Evolutionary conservation across 2,888 invertebrate species (phyloP), one percentile per base, ranked within the genome.

Genomic region (Amorpha juglandis): DNA sequence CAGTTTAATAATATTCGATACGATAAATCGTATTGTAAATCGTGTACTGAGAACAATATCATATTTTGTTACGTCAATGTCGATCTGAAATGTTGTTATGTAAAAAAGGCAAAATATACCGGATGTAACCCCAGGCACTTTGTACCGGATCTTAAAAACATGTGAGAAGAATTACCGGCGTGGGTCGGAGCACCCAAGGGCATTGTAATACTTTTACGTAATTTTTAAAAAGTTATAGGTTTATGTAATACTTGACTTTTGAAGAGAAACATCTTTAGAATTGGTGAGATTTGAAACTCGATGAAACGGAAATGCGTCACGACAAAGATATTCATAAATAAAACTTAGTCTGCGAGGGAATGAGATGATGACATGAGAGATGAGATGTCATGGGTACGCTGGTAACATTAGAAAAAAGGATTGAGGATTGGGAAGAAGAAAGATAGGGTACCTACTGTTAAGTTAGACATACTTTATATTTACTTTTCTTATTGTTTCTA

Each of bases 31-130:
- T 48, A 38, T 12, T 12, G 27, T n/a, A 16, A n/a, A 12, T 16
- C 45, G 42, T 47, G 12, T 64, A 47, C 27, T 47, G 48, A 47
- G 14, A 12, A 48, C 19, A 16, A 55, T 48, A 27, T 4, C 27
- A 27, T 55, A 42, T 42, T 55, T 35, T 58, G 55, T 64, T 48
- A 48, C 48, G 48, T 58, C 47, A 58, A 58, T 45, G 53, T 64
- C 64, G 48, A 64, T 64, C 47, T 58, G 47, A 64, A 53, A 52
- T 33, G 33, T 48, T 48, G 64, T 64, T 64, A 64, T 64, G 55
- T 53, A 58, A 64, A 58, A 47, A 48, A 14, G 63, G 63, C 53
- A 50, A 38, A 53, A n/a, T 33, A 42, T n/a, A 53, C n/a, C 19
- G 53, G 27, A 35, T 64, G 33, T 47, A 48, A 16, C 21, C 33